phyloP scores from a whole-genome alignment of 2,797 vertebrate genomes.

The Sebastolobus alascanus region DNA sequence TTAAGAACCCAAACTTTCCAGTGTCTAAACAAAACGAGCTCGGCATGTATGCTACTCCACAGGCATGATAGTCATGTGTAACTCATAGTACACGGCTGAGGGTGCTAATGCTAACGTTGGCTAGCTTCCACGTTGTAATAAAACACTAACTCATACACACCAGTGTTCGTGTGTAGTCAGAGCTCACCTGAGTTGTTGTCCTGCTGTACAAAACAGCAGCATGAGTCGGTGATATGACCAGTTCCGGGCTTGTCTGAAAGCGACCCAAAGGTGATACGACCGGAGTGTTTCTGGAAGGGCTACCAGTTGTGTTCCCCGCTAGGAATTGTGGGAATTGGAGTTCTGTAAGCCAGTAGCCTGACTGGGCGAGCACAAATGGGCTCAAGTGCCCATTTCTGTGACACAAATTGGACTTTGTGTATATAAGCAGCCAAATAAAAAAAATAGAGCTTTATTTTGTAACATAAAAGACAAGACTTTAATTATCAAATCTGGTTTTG shows the following conservation, averaged over 20 bases:
- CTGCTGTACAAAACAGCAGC: no score
- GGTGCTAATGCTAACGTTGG: conserved; percentile 21
- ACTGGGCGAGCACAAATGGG: rapidly evolving
- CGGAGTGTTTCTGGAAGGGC: neutral
- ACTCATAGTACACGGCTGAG: neutral
- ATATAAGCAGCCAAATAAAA: neutral
- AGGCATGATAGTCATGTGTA: neutral
- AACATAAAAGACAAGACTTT: neutral
- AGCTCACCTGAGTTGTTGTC: conserved; percentile 35
- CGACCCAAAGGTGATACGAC: rapidly evolving
- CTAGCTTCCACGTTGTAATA: neutral
- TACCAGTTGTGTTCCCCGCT: neutral
- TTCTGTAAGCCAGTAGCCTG: neutral
- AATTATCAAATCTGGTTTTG: neutral
- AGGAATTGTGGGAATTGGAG: conserved; percentile 58
- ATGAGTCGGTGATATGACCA: neutral
- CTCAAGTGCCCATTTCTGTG: neutral
- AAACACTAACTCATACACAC: rapidly evolving
- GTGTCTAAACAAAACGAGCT: neutral
- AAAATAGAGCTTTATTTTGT: neutral
- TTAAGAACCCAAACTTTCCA: no score
- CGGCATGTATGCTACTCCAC: neutral
- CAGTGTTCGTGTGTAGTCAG: rapidly evolving
- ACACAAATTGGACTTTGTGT: neutral
- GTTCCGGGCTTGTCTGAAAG: neutral